Evolutionary conservation across 2,797 vertebrate genomes (phyloP).

Genomic region (Neosilurus hyrtlii): DNA sequence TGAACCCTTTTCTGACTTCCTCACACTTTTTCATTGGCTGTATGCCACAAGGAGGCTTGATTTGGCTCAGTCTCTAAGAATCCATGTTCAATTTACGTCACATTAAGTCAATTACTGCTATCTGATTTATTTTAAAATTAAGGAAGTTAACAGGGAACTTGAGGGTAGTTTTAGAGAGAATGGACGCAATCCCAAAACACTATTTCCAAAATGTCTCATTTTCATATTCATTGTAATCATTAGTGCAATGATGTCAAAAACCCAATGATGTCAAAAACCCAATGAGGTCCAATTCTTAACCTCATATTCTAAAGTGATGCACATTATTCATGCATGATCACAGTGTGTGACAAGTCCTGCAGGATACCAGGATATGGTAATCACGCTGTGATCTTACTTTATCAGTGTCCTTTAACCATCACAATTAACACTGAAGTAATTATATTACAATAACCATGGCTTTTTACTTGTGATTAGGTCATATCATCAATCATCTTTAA

Average conservation of each 20-base stretch:
- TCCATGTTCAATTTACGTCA: neutral
- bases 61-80: neutral
- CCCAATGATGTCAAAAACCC: neutral
- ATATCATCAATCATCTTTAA: conserved; percentile 16
- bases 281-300: neutral
- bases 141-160: neutral
- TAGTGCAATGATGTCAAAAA: neutral
- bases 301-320: neutral
- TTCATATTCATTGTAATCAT: neutral
- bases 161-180: neutral
- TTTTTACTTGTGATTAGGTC: conserved; percentile 33
- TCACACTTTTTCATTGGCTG: neutral
- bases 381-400: conserved; percentile 1
- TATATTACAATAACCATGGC: conserved; percentile 13
- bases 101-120: neutral
- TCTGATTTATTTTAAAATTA: neutral
- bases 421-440: conserved; percentile 26
- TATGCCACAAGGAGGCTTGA: neutral
- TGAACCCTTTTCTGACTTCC: neutral
- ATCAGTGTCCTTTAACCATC: neutral
- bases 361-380: neutral
- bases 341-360: neutral
- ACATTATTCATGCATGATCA: neutral
- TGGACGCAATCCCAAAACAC: neutral
- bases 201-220: neutral